Evolutionary conservation across 2,888 invertebrate species (phyloP).

Genomic region (Spatulosminthurus flaviceps): DNA sequence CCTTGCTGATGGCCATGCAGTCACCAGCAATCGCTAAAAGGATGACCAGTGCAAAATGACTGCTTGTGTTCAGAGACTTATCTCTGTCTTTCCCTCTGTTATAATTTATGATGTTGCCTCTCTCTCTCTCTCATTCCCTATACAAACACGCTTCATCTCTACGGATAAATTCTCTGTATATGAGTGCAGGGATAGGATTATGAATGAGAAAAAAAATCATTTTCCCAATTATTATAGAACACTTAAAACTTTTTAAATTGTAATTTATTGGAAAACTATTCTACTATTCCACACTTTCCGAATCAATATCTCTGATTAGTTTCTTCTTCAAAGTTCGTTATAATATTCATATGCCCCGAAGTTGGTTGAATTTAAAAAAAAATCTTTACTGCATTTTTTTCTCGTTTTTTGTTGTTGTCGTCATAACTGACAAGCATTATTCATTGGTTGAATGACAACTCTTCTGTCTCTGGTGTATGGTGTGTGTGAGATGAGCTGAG

Average conservation of each 20-base stretch:
- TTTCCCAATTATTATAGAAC: conserved; percentile 15
- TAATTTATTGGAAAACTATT: conserved; percentile 14
- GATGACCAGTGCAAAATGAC: conserved; percentile 19
- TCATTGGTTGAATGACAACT: no score
- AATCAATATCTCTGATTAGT: not conserved
- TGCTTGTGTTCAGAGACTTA: conserved; percentile 19
- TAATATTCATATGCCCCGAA: no score
- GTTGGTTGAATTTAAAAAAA: not conserved
- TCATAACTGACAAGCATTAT: no score
- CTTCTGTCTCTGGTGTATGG: no score
- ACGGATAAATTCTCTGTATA: no score
- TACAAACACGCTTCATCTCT: not conserved
- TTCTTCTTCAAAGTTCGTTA: not conserved
- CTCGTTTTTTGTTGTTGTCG: not conserved
- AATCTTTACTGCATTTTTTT: no score
- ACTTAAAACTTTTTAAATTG: conserved; percentile 8
- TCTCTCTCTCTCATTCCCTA: not conserved
- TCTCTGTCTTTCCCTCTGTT: conserved; percentile 22
- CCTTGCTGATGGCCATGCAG: conserved; percentile 28
- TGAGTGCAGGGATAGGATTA: no score
- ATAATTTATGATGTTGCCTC: conserved; percentile 39
- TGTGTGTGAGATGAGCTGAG: no score
- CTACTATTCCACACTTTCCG: not conserved
- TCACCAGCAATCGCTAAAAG: conserved; percentile 29
- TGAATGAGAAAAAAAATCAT: not conserved